Conservation (phyloP, 35 echinoderm and acorn worm species). For the Strongylocentrotus purpuratus region DNA sequence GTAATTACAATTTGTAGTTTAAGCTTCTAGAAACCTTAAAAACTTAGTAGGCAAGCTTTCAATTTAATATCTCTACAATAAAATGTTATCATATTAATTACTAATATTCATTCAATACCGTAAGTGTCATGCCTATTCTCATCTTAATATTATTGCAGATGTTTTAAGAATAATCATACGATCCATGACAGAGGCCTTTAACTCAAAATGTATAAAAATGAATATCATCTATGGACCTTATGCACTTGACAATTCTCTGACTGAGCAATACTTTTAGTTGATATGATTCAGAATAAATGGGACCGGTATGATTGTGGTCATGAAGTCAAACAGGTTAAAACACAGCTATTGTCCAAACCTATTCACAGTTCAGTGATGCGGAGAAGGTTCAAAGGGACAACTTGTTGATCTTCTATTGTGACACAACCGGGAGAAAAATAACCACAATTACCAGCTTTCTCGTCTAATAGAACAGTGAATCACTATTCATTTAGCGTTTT, state of each 20-base stretch:
- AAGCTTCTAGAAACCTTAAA: no score
- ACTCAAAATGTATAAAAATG: background rate
- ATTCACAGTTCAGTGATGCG: background rate
- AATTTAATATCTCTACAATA: no score
- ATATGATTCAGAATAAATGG: no score
- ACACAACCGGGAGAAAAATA: background rate
- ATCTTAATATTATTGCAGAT: no score
- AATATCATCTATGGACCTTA: background rate
- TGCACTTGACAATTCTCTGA: background rate
- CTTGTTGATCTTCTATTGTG: background rate
- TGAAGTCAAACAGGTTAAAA: background rate
- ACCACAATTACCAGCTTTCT: constrained; percentile 3
- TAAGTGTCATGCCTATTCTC: no score
- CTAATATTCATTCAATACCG: no score
- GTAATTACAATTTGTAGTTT: no score
- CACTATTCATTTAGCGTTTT: background rate
- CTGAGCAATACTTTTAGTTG: background rate
- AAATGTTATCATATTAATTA: no score
- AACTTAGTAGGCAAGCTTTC: no score
- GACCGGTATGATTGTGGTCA: background rate
- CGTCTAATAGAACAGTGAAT: background rate
- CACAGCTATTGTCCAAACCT: background rate
- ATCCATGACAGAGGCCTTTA: no score
- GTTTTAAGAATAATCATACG: no score
- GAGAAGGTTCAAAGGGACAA: background rate